Evolutionary conservation across 1,140 invertebrate genomes (phyloP).

Genomic region (Rhyzopertha dominica): DNA sequence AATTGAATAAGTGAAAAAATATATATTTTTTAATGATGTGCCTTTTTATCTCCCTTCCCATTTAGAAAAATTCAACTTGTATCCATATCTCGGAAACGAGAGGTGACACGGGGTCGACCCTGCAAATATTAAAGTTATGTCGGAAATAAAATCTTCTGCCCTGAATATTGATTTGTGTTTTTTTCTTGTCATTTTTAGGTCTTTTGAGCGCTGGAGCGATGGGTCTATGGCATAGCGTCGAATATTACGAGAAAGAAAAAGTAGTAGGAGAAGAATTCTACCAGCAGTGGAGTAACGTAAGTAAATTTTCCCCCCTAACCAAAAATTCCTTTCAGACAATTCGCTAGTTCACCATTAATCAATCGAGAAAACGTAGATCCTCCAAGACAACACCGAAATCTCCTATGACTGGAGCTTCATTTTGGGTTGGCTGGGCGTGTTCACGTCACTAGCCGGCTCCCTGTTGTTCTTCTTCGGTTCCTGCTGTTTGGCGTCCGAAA

Average conservation of each 20-base stretch:
- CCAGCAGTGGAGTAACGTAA: slow-evolving; percentile 88
- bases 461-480: slow-evolving; percentile 75
- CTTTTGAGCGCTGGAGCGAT: slow-evolving; percentile 84
- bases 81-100: too few species aligned
- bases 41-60: too few species aligned
- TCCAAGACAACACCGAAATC: slow-evolving; percentile 63
- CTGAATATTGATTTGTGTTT: too few species aligned
- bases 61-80: too few species aligned
- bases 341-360: slow-evolving; percentile 3
- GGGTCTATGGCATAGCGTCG: slow-evolving; percentile 92
- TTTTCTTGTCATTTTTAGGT: too few species aligned
- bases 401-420: slow-evolving; percentile 82
- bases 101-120: too few species aligned
- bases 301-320: slow-evolving; percentile 35
- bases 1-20: too few species aligned
- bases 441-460: slow-evolving; percentile 66
- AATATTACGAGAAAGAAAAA: slow-evolving; percentile 92
- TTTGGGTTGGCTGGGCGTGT: slow-evolving; percentile 75
- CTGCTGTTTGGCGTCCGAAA: slow-evolving; percentile 70
- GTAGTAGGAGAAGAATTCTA: slow-evolving; percentile 85
- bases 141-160: too few species aligned
- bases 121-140: too few species aligned
- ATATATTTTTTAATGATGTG: too few species aligned
- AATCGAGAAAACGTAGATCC: slow-evolving; percentile 52
- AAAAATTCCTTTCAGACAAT: too few species aligned